Evolutionary conservation across 2,113 vertebrate genomes (phyloP).

Genomic region (Seriola aureovittata): DNA sequence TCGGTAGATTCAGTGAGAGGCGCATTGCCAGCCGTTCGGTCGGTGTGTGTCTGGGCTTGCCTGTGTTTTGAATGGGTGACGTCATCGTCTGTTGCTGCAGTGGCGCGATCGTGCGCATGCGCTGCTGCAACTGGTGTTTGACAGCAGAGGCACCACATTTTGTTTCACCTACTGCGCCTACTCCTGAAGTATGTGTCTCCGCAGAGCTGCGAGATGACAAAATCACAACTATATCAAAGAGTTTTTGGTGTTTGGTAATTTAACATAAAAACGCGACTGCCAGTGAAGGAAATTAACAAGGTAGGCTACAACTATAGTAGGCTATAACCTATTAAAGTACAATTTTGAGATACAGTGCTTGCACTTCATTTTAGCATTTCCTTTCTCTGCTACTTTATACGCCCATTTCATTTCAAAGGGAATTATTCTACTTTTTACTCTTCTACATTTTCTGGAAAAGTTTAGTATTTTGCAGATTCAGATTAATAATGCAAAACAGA

Average conservation of each 20-base stretch:
- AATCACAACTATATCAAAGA: no score
- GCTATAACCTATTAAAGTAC: no score
- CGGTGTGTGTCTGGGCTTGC: constrained; percentile 80
- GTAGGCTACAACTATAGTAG: no score
- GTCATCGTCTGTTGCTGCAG: constrained; percentile 62
- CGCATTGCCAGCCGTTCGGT: constrained; percentile 38
- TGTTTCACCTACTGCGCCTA: no score
- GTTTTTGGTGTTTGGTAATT: no score
- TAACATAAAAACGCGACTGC: no score
- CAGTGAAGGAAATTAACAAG: no score
- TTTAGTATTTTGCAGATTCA: background rate
- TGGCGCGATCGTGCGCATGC: constrained; percentile 73
- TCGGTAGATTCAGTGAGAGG: background rate
- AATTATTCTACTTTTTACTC: background rate
- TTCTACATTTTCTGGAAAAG: background rate
- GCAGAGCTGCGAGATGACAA: no score
- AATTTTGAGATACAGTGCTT: background rate
- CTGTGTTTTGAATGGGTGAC: constrained; percentile 71
- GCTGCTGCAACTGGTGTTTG: background rate
- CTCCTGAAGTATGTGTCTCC: no score
- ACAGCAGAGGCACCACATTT: background rate
- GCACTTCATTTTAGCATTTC: background rate
- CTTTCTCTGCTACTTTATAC: no score
- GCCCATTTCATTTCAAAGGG: background rate
- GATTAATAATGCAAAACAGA: background rate